Conservation (phyloP, 2,113 vertebrate genomes). For the Cygnus atratus region DNA sequence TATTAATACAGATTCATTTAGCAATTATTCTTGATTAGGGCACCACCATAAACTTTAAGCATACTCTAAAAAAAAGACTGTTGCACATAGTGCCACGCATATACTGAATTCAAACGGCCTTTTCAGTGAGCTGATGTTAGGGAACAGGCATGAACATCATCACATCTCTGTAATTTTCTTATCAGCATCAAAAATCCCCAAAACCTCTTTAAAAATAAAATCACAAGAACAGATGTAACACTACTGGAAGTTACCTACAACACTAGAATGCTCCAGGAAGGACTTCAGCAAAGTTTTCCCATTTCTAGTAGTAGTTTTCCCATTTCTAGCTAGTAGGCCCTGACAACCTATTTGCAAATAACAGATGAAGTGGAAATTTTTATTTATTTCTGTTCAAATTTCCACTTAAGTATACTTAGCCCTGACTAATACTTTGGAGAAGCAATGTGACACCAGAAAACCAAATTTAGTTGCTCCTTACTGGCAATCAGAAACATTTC, state of each 20-base stretch:
- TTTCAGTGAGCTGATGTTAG: background rate
- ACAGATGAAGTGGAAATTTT: background rate
- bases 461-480: background rate
- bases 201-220: background rate
- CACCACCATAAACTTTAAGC: background rate
- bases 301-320: background rate
- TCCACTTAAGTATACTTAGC: background rate
- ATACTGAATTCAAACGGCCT: background rate
- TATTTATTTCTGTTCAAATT: background rate
- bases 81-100: background rate
- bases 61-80: background rate
- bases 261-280: background rate
- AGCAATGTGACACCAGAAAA: background rate
- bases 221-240: background rate
- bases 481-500: background rate
- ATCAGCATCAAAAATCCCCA: background rate
- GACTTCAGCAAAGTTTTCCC: background rate
- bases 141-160: background rate
- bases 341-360: background rate
- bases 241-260: background rate
- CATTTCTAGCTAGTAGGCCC: background rate
- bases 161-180: background rate
- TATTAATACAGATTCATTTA: background rate
- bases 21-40: background rate
- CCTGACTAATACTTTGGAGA: background rate